Percentiles rank a stretch among this genome's conserved stretches.
Conservation (phyloP, 2,113 vertebrate species). For the Oriolus oriolus region DNA sequence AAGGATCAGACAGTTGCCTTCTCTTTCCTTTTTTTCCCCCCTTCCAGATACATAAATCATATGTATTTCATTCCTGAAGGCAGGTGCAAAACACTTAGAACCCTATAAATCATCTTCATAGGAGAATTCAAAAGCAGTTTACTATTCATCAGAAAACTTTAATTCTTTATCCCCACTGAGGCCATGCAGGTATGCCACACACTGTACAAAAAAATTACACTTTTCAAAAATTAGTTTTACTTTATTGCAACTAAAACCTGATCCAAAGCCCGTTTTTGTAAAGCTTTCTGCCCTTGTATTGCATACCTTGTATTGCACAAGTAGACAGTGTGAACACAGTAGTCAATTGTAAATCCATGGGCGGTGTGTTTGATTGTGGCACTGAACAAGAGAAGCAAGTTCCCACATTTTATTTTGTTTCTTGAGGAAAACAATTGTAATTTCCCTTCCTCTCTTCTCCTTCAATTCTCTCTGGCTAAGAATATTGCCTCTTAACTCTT, state of each 20-base stretch:
- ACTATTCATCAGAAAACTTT: neutral
- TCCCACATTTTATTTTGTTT: neutral
- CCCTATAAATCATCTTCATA: neutral
- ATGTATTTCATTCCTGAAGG: neutral
- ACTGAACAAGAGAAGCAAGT: neutral
- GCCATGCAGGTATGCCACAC: rapidly evolving
- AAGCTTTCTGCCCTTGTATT: neutral
- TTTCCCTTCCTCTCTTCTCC: neutral
- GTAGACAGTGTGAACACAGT: neutral
- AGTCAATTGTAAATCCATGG: neutral
- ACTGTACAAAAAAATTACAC: neutral
- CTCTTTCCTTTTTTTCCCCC: neutral
- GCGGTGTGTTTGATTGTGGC: neutral
- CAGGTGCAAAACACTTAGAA: constrained; percentile 1
- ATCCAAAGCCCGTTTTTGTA: neutral
- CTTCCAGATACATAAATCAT: neutral
- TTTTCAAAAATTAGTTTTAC: neutral
- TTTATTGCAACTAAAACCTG: neutral
- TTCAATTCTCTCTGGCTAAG: neutral
- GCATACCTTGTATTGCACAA: neutral
- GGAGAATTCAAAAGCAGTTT: neutral
- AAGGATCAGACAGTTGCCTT: neutral
- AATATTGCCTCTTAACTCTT: neutral
- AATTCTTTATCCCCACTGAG: neutral
- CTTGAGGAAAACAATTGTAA: neutral